phyloP scores from a whole-genome alignment of 2,113 vertebrate species.

The Lophius piscatorius region DNA sequence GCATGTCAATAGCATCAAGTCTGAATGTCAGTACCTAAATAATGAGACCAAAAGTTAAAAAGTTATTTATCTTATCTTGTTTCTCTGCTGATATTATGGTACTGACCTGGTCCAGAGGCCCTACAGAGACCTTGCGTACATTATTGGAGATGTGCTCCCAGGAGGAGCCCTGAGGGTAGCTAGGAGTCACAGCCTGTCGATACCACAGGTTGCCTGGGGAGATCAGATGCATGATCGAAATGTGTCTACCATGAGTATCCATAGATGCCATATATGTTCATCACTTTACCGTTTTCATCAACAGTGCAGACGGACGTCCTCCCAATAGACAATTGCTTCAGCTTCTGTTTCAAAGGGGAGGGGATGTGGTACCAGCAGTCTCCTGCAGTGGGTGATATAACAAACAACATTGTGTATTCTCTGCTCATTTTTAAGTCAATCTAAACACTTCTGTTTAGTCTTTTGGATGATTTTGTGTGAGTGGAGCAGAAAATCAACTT shows the following conservation, averaged over 20 bases:
- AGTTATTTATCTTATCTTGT: no score
- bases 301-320: constrained; percentile 88
- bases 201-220: constrained; percentile 91
- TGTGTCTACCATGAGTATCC: neutral
- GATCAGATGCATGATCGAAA: neutral
- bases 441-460: neutral
- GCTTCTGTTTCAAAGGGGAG: constrained; percentile 89
- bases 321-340: constrained; percentile 93
- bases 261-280: neutral
- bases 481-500: neutral
- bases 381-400: constrained; percentile 76
- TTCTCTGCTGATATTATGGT: neutral
- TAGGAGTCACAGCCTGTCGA: constrained; percentile 88
- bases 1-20: neutral
- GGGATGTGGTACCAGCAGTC: constrained; percentile 97
- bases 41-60: neutral
- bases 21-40: neutral
- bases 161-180: constrained; percentile 91
- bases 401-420: neutral
- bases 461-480: neutral
- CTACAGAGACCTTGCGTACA: constrained; percentile 90
- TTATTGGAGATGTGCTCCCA: constrained; percentile 98
- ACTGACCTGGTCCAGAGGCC: constrained; percentile 94
- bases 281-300: constrained; percentile 88
- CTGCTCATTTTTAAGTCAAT: neutral